These are phyloP conservation scores for Aurelia aurita complex sp. Pacific DNA, from an alignment of 30 jellyfish, hydroid and myxozoan genomes.

Conservation along the genomic window DNA sequence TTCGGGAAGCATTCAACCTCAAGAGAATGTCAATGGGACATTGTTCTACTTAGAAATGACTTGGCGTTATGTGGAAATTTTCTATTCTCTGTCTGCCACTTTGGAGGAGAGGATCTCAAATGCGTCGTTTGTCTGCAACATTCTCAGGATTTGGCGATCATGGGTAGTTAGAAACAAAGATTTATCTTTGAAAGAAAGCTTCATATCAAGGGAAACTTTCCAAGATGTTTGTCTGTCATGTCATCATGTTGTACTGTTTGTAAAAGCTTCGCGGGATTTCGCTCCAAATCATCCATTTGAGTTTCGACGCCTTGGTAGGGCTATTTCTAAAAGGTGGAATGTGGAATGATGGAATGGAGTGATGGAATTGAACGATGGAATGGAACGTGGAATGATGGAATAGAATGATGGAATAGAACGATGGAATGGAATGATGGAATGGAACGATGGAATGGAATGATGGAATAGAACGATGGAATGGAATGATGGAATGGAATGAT, in stretches of 20 bases:
- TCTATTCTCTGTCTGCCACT: slow-evolving; percentile 1
- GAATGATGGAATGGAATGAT: too few species aligned
- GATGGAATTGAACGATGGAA: too few species aligned
- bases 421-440: too few species aligned
- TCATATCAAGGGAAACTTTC: slow-evolving; percentile 34
- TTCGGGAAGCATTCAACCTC: slow-evolving; percentile 25
- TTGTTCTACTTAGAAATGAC: slow-evolving; percentile 21
- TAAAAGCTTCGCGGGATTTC: slow-evolving; percentile 18
- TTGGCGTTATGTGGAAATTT: slow-evolving; percentile 38
- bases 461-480: too few species aligned
- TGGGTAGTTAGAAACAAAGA: slow-evolving; percentile 29
- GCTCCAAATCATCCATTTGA: slow-evolving; percentile 42
- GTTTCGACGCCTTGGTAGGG: slow-evolving; percentile 27
- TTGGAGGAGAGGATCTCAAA: slow-evolving; percentile 3
- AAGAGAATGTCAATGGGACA: slow-evolving; percentile 31
- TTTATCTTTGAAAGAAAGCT: slow-evolving; percentile 25
- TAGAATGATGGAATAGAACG: too few species aligned
- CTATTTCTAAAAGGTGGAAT: too few species aligned
- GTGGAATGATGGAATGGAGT: too few species aligned
- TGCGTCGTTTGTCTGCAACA: slow-evolving; percentile 6
- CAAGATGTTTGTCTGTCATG: slow-evolving; percentile 34
- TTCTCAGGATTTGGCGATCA: slow-evolving; percentile 27
- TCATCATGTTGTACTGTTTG: slow-evolving; percentile 36
- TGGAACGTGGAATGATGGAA: too few species aligned
- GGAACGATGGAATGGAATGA: too few species aligned